A percentile compares a stretch with the other conserved stretches of the same genome.
Conservation (phyloP, 2,797 vertebrate species). For the Dipus sagitta region DNA sequence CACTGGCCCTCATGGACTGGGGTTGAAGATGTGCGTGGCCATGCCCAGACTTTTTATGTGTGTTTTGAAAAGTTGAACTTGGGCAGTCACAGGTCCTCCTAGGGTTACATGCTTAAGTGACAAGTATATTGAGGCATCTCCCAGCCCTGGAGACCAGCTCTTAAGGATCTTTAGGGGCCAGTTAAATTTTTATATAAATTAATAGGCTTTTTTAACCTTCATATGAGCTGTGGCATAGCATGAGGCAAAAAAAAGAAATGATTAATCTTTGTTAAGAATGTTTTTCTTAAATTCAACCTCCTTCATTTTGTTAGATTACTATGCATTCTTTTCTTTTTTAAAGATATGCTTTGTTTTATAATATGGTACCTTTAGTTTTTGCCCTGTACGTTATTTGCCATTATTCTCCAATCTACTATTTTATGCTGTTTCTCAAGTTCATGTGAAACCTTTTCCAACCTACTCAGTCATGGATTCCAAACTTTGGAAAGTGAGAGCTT, state of each 20-base stretch:
- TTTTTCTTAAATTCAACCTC: background rate
- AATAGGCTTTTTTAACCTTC: background rate
- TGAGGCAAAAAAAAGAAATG: background rate
- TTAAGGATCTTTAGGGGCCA: background rate
- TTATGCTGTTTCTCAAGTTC: slow-evolving; percentile 37
- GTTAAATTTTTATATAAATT: background rate
- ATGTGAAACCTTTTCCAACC: background rate
- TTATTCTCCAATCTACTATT: background rate
- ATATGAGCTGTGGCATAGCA: background rate
- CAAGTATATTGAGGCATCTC: too few relatives aligned
- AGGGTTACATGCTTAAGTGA: too few relatives aligned
- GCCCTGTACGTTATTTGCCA: background rate
- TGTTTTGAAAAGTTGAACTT: too few relatives aligned
- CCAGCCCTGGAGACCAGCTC: background rate
- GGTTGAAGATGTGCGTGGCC: too few relatives aligned
- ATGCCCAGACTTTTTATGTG: too few relatives aligned
- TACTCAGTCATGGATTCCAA: background rate
- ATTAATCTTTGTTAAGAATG: background rate
- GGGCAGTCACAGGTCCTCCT: too few relatives aligned
- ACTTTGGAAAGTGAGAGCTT: background rate
- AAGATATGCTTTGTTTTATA: background rate
- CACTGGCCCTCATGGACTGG: too few relatives aligned
- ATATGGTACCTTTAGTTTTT: background rate
- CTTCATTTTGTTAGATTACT: background rate
- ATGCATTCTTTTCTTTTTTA: background rate